Evolutionary conservation across 2,888 invertebrate genomes (phyloP).

Genomic region (Cyclophora punctaria): DNA sequence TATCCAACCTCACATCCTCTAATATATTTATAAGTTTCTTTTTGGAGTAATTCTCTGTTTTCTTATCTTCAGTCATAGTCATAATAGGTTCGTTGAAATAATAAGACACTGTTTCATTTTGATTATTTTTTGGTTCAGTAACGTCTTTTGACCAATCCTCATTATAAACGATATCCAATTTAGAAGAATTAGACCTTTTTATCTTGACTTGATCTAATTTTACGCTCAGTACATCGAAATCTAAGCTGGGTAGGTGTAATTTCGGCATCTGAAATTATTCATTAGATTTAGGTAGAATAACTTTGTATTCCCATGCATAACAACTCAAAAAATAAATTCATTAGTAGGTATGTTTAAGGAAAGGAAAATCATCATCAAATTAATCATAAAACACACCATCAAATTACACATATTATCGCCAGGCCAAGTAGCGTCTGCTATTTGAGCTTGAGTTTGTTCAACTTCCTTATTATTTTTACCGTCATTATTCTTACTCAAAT

Average conservation of each 20-base stretch:
- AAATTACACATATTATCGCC: no score
- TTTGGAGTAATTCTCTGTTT: slow-evolving; percentile 35
- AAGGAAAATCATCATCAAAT: no score
- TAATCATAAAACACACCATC: no score
- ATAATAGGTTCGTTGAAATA: slow-evolving; percentile 29
- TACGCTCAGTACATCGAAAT: slow-evolving; percentile 40
- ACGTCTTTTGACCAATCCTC: slow-evolving; percentile 5
- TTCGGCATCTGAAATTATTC: slow-evolving; percentile 45
- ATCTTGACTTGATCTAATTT: slow-evolving; percentile 51
- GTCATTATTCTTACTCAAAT: not conserved
- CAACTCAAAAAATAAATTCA: no score
- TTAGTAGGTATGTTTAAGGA: no score
- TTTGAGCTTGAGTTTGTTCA: no score
- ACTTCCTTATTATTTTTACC: no score
- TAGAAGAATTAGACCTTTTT: slow-evolving; percentile 29
- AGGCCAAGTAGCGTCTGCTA: no score
- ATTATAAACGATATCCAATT: no score
- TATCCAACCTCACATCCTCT: slow-evolving; percentile 47
- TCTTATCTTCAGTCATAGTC: slow-evolving; percentile 10
- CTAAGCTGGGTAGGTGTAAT: slow-evolving; percentile 35
- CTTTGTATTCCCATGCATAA: no score
- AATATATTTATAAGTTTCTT: slow-evolving; percentile 58
- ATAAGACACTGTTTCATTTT: slow-evolving; percentile 20
- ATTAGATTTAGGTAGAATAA: no score
- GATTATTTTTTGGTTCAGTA: slow-evolving; percentile 16